phyloP scores from a whole-genome alignment of 2,888 invertebrate species.

The Drosophila nr. medialis region DNA sequence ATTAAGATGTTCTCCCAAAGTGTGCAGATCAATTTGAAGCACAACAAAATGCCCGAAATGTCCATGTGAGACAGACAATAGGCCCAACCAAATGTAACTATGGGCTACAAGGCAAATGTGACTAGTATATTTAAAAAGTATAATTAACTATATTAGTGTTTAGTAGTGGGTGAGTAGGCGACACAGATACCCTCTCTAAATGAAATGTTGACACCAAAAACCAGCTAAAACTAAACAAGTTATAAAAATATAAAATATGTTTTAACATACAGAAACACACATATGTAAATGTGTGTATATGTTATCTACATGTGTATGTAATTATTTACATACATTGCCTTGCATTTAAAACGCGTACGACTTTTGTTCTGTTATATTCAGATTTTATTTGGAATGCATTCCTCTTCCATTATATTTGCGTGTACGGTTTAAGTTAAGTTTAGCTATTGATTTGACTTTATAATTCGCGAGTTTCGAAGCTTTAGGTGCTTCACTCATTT shows the following conservation, averaged over 20 bases:
- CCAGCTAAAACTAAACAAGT: conserved; percentile 25
- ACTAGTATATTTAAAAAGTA: conserved; percentile 39
- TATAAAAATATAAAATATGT: conserved; percentile 13
- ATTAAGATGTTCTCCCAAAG: conserved; percentile 85
- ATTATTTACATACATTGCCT: conserved; percentile 10
- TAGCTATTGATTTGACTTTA: conserved; percentile 32
- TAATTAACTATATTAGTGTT: conserved; percentile 46
- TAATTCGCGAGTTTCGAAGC: conserved; percentile 40
- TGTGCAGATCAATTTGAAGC: conserved; percentile 84
- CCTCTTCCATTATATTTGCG: conserved; percentile 32
- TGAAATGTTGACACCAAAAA: conserved; percentile 45
- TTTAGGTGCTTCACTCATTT: conserved; percentile 27
- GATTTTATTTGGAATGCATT: conserved; percentile 52
- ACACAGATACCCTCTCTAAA: conserved; percentile 17
- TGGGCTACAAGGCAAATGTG: conserved; percentile 41
- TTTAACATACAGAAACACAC: conserved; percentile 14
- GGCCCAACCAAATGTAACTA: conserved; percentile 14
- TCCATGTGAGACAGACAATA: conserved; percentile 72
- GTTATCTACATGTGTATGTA: conserved; percentile 12
- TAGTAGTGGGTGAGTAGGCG: conserved; percentile 28
- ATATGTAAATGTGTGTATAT: conserved; percentile 5
- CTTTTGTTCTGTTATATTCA: conserved; percentile 17
- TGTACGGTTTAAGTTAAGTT: conserved; percentile 36
- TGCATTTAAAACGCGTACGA: conserved; percentile 42
- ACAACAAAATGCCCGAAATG: conserved; percentile 84